Evolutionary conservation across 2,113 vertebrate genomes (phyloP).

Genomic region (Syrrhaptes paradoxus): DNA sequence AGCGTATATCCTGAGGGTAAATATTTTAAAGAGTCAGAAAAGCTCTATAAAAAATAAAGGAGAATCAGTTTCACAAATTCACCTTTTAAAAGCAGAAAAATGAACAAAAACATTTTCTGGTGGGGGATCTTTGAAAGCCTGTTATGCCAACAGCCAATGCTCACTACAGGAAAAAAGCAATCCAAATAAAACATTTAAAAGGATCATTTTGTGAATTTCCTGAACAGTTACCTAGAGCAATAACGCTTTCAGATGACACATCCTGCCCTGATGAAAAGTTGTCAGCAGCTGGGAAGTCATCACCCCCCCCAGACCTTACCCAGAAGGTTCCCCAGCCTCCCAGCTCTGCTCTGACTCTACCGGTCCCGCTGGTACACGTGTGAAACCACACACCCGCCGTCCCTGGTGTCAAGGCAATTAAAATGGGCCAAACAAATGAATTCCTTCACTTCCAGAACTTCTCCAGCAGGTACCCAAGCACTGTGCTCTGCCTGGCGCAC

Average conservation of each 20-base stretch:
- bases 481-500: neutral
- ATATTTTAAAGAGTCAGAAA: neutral
- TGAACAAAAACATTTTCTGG: neutral
- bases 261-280: neutral
- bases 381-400: conserved; percentile 58
- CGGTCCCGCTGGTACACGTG: neutral
- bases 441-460: conserved; percentile 35
- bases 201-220: neutral
- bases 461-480: neutral
- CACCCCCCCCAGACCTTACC: conserved; percentile 28
- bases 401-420: conserved; percentile 67
- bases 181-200: neutral
- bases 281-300: neutral
- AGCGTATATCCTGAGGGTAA: neutral
- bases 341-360: neutral
- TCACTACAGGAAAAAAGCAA: neutral
- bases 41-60: neutral
- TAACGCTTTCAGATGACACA: neutral
- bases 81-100: neutral
- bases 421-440: conserved; percentile 51
- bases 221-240: neutral
- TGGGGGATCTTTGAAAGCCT: neutral
- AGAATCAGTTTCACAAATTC: neutral
- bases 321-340: conserved; percentile 32
- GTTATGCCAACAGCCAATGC: neutral